A percentile compares a stretch with the other conserved stretches of the same genome.
phyloP scores from a whole-genome alignment of 35 echinoderm and acorn worm species.

The Apostichopus japonicus region DNA sequence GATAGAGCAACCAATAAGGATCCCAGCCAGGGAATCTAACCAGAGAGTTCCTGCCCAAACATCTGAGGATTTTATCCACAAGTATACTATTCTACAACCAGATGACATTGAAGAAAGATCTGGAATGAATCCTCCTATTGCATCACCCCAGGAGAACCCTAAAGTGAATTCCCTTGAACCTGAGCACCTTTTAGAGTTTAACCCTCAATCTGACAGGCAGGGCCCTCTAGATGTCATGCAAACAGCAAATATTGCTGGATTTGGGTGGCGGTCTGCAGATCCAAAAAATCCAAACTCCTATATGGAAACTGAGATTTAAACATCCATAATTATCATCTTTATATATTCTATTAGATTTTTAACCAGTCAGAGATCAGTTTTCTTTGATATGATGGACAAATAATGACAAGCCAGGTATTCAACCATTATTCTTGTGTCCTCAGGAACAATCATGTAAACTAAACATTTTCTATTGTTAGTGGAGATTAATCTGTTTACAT shows the following conservation, averaged over 20 bases:
- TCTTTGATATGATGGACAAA: no score
- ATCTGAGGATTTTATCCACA: conserved; percentile 33
- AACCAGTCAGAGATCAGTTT: no score
- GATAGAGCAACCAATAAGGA: not conserved
- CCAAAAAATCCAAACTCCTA: conserved; percentile 39
- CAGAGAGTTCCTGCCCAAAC: not conserved
- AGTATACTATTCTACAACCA: conserved; percentile 41
- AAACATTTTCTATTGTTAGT: no score
- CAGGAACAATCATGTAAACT: no score
- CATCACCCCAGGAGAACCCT: not conserved
- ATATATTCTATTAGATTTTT: no score
- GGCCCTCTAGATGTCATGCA: not conserved
- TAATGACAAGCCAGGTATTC: no score
- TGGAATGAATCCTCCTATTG: not conserved
- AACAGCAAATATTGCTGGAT: not conserved
- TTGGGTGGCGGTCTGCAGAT: conserved; percentile 14
- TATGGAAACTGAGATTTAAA: conserved; percentile 50
- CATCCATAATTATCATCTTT: no score
- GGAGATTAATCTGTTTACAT: no score
- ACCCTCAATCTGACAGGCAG: not conserved
- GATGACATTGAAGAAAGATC: not conserved
- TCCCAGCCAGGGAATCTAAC: not conserved
- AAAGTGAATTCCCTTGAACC: not conserved
- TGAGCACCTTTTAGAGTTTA: conserved; percentile 11
- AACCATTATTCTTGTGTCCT: no score